Conservation (phyloP, 92 coral and sea anemone species). For the Desmophyllum pertusum region DNA sequence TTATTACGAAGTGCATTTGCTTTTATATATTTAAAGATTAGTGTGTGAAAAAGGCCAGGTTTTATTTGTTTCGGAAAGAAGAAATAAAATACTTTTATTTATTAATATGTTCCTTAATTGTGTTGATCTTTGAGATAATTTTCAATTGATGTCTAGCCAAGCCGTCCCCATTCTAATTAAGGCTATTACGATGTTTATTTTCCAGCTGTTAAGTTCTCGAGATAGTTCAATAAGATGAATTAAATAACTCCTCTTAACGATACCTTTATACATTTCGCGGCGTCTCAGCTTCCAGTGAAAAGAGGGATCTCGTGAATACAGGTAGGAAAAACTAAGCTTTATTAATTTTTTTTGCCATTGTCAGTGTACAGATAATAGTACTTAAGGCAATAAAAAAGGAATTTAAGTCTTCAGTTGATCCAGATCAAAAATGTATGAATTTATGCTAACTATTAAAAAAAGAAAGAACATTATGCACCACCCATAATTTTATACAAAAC, state of each 20-base stretch:
- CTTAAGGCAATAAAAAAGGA: background rate
- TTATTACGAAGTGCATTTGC: background rate
- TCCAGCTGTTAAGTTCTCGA: constrained; percentile 25
- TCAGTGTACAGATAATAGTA: background rate
- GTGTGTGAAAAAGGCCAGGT: background rate
- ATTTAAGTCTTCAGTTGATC: background rate
- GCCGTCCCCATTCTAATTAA: background rate
- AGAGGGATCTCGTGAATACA: background rate
- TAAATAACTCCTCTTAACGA: background rate
- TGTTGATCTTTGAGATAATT: background rate
- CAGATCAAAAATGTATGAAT: background rate
- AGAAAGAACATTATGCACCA: too few relatives aligned
- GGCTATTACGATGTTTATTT: background rate
- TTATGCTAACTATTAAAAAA: background rate
- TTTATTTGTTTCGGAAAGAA: constrained; percentile 4
- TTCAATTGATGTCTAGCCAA: background rate
- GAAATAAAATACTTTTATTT: background rate
- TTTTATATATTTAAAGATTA: background rate
- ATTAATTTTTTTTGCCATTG: background rate
- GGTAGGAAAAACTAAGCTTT: background rate
- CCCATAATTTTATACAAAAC: background rate
- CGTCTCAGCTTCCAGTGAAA: background rate
- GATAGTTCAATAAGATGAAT: background rate
- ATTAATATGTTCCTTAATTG: background rate
- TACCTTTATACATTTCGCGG: background rate